Evolutionary conservation across 1,140 invertebrate species (phyloP), one percentile per base, ranked within the genome.

Genomic region (Acyrthosiphon pisum): DNA sequence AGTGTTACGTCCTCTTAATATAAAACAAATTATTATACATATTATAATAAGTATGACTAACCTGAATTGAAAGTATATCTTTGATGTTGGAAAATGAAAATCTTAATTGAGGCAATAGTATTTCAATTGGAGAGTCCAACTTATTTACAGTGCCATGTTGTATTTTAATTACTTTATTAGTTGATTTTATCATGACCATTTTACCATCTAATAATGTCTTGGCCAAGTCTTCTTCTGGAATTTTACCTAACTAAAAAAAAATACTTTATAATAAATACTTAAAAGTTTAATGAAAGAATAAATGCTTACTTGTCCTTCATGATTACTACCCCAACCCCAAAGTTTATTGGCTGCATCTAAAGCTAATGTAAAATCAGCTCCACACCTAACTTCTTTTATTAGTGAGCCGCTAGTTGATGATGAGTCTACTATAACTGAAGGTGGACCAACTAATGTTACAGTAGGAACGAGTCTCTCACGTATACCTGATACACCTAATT

Each of bases 331-430:
- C 96, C 96, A 97, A 18, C 96, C 96, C 95, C 96, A 96, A 22
- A 97, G 94, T 94, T 96, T 95, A 44, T 96, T 95, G 91, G 95
- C 95, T 87, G 95, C 94, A 94, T 97, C 96, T 90, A 97, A 95
- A 3, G 96, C 96, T 94, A 97, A 95, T n/a, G 97, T 97, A 94
- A 96, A 97, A 94, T 97, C 97, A 92, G 96, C 96, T 44, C 97
- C 97, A 94, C 97, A 97, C 60, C 95, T 95, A 93, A 97, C 95
- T 94, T 96, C 95, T 94, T 93, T 93, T 35, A 94, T 93, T 93
- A 86, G 46, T 84, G 68, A 60, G 60, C 83, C 91, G 84, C 76
- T 93, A 30, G 93, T 90, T n/a, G 86, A n/a, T 93, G 93, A 56
- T 93, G 93, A 83, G 76, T 86, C 44, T 91, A 56, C 91, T 14